Conservation (phyloP, 2,888 invertebrate genomes). For the Melanostoma scalare region DNA sequence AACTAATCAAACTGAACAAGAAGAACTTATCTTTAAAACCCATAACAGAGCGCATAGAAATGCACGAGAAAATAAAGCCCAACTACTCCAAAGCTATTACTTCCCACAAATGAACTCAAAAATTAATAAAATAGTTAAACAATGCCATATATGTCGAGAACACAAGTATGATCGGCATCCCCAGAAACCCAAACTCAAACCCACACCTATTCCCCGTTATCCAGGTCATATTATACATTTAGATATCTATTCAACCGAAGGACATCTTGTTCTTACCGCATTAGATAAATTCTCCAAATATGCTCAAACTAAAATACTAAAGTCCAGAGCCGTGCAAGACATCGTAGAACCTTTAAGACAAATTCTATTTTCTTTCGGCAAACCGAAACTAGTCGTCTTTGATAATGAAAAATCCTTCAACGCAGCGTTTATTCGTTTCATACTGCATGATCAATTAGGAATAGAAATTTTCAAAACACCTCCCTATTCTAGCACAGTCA, state of each 20-base stretch:
- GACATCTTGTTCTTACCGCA: slow-evolving; percentile 19
- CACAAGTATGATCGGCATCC: slow-evolving; percentile 20
- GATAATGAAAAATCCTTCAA: slow-evolving; percentile 45
- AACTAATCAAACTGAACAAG: slow-evolving; percentile 32
- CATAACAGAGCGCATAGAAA: too few relatives aligned
- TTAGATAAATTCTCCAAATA: slow-evolving; percentile 56
- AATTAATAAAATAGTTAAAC: slow-evolving; percentile 37
- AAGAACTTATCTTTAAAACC: slow-evolving; percentile 1
- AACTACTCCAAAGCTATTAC: slow-evolving; percentile 39
- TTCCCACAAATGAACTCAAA: slow-evolving; percentile 60
- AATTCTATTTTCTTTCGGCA: slow-evolving; percentile 27
- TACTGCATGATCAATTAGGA: too few relatives aligned
- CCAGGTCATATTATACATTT: slow-evolving; percentile 30
- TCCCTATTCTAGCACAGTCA: too few relatives aligned
- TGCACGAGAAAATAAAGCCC: slow-evolving; percentile 4
- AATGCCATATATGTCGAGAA: slow-evolving; percentile 39
- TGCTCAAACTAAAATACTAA: slow-evolving; percentile 22
- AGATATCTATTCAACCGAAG: slow-evolving; percentile 24
- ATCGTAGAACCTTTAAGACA: slow-evolving; percentile 29
- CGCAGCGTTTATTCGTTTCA: too few relatives aligned
- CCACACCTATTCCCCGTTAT: not conserved
- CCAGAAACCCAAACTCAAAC: too few relatives aligned
- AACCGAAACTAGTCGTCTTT: slow-evolving; percentile 30
- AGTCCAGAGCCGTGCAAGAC: slow-evolving; percentile 41
- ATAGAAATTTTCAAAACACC: too few relatives aligned